Conservation (phyloP, 2,888 invertebrate species). For the Drosophila phalerata region DNA sequence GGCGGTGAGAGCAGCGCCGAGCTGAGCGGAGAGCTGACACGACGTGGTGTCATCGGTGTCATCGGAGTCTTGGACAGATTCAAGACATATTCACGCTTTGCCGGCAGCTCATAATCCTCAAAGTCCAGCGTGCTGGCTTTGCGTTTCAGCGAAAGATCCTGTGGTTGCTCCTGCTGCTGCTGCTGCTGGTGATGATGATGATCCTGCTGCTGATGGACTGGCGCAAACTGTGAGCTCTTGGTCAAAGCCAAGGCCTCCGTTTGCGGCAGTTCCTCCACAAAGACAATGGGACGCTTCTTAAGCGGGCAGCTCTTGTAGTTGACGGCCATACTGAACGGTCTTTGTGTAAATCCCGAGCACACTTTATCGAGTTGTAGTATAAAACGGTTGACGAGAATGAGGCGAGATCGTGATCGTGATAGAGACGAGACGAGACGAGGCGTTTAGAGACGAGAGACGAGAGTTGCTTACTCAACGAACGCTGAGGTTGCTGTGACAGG, state of each 20-base stretch:
- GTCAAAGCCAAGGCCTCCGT: slow-evolving; percentile 74
- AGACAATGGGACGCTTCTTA: slow-evolving; percentile 94
- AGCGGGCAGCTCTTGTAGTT: slow-evolving; percentile 96
- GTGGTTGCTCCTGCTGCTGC: slow-evolving; percentile 74
- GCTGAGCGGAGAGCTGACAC: slow-evolving; percentile 46
- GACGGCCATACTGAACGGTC: slow-evolving; percentile 63
- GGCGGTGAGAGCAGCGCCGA: slow-evolving; percentile 77
- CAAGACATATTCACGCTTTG: slow-evolving; percentile 81
- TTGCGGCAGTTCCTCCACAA: slow-evolving; percentile 87
- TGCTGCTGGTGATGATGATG: slow-evolving; percentile 12
- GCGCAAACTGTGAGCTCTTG: slow-evolving; percentile 53
- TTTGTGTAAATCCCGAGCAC: slow-evolving; percentile 6
- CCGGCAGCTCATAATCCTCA: slow-evolving; percentile 68
- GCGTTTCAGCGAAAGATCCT: slow-evolving; percentile 84
- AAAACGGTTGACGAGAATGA: slow-evolving; percentile 5
- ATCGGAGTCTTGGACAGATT: slow-evolving; percentile 78
- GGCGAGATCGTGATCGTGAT: background rate
- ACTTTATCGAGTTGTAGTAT: slow-evolving; percentile 4
- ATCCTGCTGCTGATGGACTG: background rate
- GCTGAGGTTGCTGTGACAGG: slow-evolving; percentile 84
- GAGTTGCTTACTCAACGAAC: slow-evolving; percentile 81
- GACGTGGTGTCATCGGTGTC: slow-evolving; percentile 20
- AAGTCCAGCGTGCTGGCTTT: slow-evolving; percentile 64
- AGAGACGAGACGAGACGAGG: slow-evolving; percentile 15
- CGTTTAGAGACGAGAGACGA: slow-evolving; percentile 15